These are phyloP conservation scores for Sphenodon punctatus DNA, from an alignment of 2,797 vertebrate species.

Conservation along the genomic window DNA sequence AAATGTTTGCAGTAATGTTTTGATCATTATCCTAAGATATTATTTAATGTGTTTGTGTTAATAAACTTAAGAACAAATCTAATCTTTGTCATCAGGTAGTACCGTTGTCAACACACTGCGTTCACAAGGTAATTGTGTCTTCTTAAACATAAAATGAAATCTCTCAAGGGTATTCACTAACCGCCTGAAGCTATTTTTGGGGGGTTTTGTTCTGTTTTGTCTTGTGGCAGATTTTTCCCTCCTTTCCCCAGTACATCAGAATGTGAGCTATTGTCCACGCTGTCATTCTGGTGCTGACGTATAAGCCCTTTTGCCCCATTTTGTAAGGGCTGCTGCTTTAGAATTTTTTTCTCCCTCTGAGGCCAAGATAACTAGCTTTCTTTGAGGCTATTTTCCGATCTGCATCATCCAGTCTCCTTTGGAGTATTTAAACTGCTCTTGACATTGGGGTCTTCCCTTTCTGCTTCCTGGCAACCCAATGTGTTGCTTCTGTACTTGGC, in stretches of 20 bases:
- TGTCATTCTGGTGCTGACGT: constrained; percentile 30
- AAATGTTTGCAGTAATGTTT: constrained; percentile 60
- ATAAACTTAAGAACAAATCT: constrained; percentile 77
- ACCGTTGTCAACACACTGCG: constrained; percentile 76
- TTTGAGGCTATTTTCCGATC: constrained; percentile 15
- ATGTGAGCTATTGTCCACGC: neutral
- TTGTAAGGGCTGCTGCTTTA: constrained; percentile 19
- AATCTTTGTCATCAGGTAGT: constrained; percentile 81
- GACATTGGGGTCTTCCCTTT: neutral
- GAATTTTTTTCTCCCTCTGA: constrained; percentile 26
- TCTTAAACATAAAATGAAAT: constrained; percentile 74
- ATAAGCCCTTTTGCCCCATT: constrained; percentile 30
- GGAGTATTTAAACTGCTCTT: constrained; percentile 31
- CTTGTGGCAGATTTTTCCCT: constrained; percentile 37
- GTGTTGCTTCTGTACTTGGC: constrained; percentile 30
- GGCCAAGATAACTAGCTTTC: constrained; percentile 31
- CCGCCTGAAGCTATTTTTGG: constrained; percentile 44
- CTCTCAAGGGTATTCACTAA: constrained; percentile 69
- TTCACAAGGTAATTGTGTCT: constrained; percentile 77
- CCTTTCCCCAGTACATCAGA: constrained; percentile 41
- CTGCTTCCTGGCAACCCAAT: neutral
- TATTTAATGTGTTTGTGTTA: constrained; percentile 69
- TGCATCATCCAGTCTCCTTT: constrained; percentile 29
- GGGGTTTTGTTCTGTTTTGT: constrained; percentile 28
- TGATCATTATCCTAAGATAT: constrained; percentile 66